Evolutionary conservation across 23 tunicate genomes (phyloP).

Genomic region (Ciona savignyi): DNA sequence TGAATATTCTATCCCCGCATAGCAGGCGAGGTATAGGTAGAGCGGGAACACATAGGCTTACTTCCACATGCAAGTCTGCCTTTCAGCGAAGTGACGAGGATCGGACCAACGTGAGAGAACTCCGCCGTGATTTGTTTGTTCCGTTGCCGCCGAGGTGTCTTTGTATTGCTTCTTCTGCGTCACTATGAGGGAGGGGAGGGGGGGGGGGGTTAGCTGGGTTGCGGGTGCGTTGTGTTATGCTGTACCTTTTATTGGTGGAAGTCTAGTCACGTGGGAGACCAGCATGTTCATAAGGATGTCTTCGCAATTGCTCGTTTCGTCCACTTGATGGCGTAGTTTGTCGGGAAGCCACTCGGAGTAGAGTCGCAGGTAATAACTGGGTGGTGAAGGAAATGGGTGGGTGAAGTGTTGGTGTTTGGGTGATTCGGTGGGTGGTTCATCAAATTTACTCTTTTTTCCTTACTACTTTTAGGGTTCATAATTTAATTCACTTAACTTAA

Average conservation of each 20-base stretch:
- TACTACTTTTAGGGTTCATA: too few species aligned
- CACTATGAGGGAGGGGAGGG: too few species aligned
- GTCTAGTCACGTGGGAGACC: conserved; percentile 80
- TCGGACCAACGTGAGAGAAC: conserved; percentile 78
- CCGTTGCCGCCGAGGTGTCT: conserved; percentile 43
- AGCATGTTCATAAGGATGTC: conserved; percentile 97
- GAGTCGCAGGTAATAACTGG: conserved; percentile 71
- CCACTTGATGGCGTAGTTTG: conserved; percentile 32
- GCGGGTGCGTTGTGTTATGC: too few species aligned
- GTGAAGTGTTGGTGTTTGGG: too few species aligned
- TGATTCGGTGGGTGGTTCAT: too few species aligned
- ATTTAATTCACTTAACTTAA: too few species aligned
- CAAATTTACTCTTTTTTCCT: too few species aligned
- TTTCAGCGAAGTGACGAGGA: conserved; percentile 79
- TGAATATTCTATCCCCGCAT: too few species aligned
- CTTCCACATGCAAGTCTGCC: conserved; percentile 88
- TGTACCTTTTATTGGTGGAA: conserved; percentile 98
- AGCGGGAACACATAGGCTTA: too few species aligned
- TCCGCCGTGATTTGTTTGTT: conserved; percentile 20
- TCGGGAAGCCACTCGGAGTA: conserved; percentile 79
- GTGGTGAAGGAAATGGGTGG: too few species aligned
- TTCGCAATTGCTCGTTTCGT: conserved; percentile 84
- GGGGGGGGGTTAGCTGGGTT: too few species aligned
- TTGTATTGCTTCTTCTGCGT: conserved; percentile 98
- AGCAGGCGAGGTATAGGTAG: too few species aligned